Evolutionary conservation across 2,113 vertebrate species (phyloP).

Genomic region (Heloderma charlesbogerti): DNA sequence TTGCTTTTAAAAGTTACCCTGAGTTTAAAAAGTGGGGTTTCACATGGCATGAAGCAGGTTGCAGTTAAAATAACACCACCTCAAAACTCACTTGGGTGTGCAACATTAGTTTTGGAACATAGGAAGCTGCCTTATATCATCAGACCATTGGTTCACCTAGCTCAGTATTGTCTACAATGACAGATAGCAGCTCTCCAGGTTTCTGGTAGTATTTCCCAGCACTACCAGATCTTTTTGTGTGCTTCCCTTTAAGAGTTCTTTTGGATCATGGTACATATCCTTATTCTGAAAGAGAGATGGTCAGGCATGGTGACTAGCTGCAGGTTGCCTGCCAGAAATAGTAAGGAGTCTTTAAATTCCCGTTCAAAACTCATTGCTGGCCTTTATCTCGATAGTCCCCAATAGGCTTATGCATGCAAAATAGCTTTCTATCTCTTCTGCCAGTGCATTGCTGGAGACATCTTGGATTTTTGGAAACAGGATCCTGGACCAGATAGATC

Average conservation of each 20-base stretch:
- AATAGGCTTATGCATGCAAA: not conserved
- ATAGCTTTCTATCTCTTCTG: not conserved
- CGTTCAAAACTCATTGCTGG: not conserved
- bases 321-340: fast-evolving
- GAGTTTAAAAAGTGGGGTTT: not conserved
- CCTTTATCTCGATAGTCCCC: not conserved
- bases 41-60: not conserved
- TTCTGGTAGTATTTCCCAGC: not conserved
- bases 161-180: too few relatives aligned
- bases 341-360: fast-evolving
- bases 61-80: not conserved
- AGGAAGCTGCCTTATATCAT: not conserved
- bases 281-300: not conserved
- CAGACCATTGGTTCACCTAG: not conserved
- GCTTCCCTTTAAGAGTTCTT: not conserved
- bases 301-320: not conserved
- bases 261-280: not conserved
- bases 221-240: not conserved
- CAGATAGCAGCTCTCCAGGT: not conserved
- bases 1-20: not conserved
- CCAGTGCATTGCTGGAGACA: too few relatives aligned
- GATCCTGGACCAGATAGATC: too few relatives aligned
- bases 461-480: not conserved
- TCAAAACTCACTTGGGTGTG: not conserved
- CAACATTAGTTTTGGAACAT: not conserved